Conservation (phyloP, 2,888 invertebrate species). For the Ochlodes sylvanus region DNA sequence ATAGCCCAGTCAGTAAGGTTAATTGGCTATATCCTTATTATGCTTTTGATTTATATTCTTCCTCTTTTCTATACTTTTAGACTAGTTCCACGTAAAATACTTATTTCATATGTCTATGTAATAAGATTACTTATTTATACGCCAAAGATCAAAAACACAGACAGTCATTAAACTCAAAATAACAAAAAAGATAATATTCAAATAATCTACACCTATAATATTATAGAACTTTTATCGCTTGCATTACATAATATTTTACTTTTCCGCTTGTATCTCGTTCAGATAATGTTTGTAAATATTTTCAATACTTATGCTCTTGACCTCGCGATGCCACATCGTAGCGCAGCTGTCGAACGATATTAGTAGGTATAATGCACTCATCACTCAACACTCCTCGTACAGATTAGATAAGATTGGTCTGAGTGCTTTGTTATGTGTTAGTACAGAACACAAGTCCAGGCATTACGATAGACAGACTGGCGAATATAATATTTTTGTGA, state of each 20-base stretch:
- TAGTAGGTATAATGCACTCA: conserved; percentile 1
- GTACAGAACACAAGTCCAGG: background rate
- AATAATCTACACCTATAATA: too few relatives aligned
- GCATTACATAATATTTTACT: background rate
- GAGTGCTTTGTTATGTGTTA: background rate
- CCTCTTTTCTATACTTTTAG: too few relatives aligned
- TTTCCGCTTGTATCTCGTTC: background rate
- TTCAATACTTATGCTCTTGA: background rate
- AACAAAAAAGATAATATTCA: too few relatives aligned
- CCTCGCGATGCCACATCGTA: background rate
- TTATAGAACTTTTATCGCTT: too few relatives aligned
- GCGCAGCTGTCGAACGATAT: background rate
- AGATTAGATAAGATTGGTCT: background rate
- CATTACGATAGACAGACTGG: background rate
- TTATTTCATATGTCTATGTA: too few relatives aligned
- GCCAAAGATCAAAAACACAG: too few relatives aligned
- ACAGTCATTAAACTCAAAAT: too few relatives aligned
- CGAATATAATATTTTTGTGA: background rate
- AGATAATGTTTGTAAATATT: background rate
- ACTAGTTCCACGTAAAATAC: too few relatives aligned
- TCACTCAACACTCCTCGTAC: background rate
- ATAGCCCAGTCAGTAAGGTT: too few relatives aligned
- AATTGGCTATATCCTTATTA: too few relatives aligned
- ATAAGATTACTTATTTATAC: too few relatives aligned
- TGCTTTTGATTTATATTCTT: too few relatives aligned